Base-by-base conservation (phyloP, 1,140 invertebrate species). In the Nomia melanderi region DNA sequence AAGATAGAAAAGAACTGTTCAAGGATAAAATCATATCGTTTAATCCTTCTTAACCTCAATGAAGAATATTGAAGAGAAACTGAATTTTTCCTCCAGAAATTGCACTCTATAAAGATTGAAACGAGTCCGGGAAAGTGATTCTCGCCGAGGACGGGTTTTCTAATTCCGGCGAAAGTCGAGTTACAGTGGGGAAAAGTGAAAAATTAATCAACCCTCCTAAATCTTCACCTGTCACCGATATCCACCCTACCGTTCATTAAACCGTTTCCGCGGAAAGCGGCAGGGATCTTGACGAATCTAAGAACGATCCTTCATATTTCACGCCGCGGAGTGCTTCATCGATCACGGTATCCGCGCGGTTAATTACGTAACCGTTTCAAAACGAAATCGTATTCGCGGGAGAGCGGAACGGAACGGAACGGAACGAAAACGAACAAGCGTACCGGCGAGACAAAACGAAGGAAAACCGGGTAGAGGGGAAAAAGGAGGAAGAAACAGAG, bases 331-430 rank as follows among this genome's bases (percentile, higher is more conserved):
- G 11, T 5, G 23, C 1, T 20, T 7, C 33, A 62, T 62, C 59
- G 11, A 62, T 62, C 59, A 36, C 33, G 17, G 17, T 59, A n/a
- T 33, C 31, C 57, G 33, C 59, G 20, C 12, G 23, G 9, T 23
- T 36, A 62, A 62, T 62, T 62, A 62, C 59, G 31, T 12, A 62
- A 62, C 59, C 23, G 33, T 62, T 39, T 7, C n/a, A 11, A 39
- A 62, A 62, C 20, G 20, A 36, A 39, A 39, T 12, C 36, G n/a
- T 6, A 9, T 6, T 17, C 8, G 20, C 17, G 33, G n/a, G 2
- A 59, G 17, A 1, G 9, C 11, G 17, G 9, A 20, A 29, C n/a
- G 27, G 2, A 36, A 11, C 1, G 23, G 23, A 27, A 56, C 25
- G 3, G 7, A 53, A 12, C 17, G n/a, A 36, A 36, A 59, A 56